These are phyloP conservation scores for Branchellion lobata DNA, from an alignment of 2,888 invertebrate genomes.

Conservation along the genomic window DNA sequence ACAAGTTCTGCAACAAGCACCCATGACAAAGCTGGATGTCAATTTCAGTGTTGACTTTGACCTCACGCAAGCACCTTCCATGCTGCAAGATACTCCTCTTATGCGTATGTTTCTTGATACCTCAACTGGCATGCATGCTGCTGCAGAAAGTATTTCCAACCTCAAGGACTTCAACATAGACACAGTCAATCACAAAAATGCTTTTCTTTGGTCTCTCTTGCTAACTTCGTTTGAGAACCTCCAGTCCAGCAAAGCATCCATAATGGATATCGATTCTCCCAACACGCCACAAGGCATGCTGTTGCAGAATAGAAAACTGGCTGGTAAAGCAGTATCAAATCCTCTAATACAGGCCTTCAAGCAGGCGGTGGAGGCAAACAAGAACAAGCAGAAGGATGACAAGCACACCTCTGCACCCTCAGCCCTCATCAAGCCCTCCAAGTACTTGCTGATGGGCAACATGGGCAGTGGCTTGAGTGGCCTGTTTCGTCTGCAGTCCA, in stretches of 20 bases:
- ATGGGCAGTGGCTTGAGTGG: background rate
- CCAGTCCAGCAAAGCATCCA: background rate
- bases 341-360: conserved; percentile 45
- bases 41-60: conserved; percentile 40
- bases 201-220: conserved; percentile 37
- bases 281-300: background rate
- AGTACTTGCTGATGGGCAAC: conserved; percentile 12
- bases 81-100: conserved; percentile 2
- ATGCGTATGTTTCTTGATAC: conserved; percentile 31
- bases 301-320: background rate
- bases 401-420: background rate
- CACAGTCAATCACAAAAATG: conserved; percentile 12
- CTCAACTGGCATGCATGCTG: background rate
- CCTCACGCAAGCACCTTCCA: background rate
- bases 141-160: conserved; percentile 11
- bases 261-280: conserved; percentile 1
- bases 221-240: background rate
- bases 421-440: background rate
- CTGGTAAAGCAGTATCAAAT: conserved; percentile 12
- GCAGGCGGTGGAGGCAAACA: conserved; percentile 45
- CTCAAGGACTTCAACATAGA: conserved; percentile 31
- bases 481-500: conserved; percentile 24
- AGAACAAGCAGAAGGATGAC: conserved; percentile 22
- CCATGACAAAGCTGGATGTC: background rate
- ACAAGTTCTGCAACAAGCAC: background rate